Evolutionary conservation across 2,113 vertebrate species (phyloP), one percentile per base, ranked within the genome.

Genomic region (Pogonocichla stellata): DNA sequence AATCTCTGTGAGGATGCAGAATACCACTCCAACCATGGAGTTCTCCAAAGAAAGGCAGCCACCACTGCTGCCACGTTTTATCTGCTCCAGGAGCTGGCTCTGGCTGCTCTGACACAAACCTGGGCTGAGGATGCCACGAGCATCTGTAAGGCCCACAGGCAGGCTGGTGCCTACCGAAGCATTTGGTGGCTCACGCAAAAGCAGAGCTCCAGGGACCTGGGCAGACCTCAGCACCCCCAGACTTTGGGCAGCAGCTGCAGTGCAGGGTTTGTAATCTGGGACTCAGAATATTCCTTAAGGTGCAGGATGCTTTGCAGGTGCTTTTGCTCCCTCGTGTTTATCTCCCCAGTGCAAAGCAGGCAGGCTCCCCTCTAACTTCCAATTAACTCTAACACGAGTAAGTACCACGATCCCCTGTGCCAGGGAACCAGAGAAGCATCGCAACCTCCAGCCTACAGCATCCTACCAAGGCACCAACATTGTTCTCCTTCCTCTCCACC

Each of bases 51-150:
- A 47, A 48, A 88, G 36, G 62, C 77, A n/a, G 67, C 0, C 2
- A 47, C 9, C 45, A 60, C 78, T 61, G 57, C 91, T 93, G 96
- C 91, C 86, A 90, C 14, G 5, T 93, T 75, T 19, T 5, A 19
- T 1, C 15, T 0, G 2, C 79, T 69, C 9, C 26, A 33, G 43
- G 65, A 75, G 43, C 74, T 75, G 57, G 33, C 88, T 88, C 34
- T 3, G 57, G 61, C 66, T 48, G 70, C 61, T 67, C 62, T 0
- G 2, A 28, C 51, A 61, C 57, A 58, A 87, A 50, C 2, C 73
- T 0, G 19, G 42, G 81, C 79, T 58, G 47, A 0, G 40, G 29
- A 24, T 66, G 65, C 81, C 81, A 85, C 53, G 23, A 79, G 47
- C 47, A 67, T 31, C 85, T 31, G 0, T 11, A 45, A 57, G 51